Base-by-base conservation (phyloP, 2,888 invertebrate species). In the Platypus cylindrus region DNA sequence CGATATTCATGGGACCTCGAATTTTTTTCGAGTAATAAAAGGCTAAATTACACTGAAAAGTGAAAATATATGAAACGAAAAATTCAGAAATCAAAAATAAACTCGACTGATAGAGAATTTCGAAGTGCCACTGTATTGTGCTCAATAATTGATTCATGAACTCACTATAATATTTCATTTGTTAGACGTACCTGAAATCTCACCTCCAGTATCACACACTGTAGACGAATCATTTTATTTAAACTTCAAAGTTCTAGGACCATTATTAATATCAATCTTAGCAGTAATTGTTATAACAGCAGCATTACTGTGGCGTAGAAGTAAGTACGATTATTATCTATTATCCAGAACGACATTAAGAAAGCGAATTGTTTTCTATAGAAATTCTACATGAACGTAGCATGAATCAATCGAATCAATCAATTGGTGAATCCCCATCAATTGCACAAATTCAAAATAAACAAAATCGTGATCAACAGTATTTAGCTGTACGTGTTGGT, bases 371-470 rank as follows among this genome's bases (percentile, higher is more conserved):
- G 49, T 48, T 7, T n/a, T n/a, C n/a, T n/a, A n/a, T 48, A 69
- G 70, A 68, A 52, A 53, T 67, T 3, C 58, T 54, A 40, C 58
- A 58, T 48, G 66, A 70, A 48, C 51, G 64, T 3, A 62, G 55
- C 36, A 58, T 55, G n/a, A n/a, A n/a, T 44, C 65, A 64, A 48
- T n/a, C n/a, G n/a, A 63, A 60, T 12, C 63, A 63, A 11, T 64
- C 68, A 1, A 73, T 78, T 49, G 79, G 78, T 11, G 82, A 82
- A 57, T 81, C 81, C 0, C 79, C 82, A 1, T 79, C 82, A 0
- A 71, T 81, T 46, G 79, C 81, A 7, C 80, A 81, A 56, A 65
- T 83, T 46, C 82, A 82, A 60, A 81, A 81, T 65, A 82, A 82
- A 55, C 80, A 77, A 51, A 82, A 81, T 62, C 68, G 80, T 36